These are phyloP conservation scores for Odontothrips loti DNA, from an alignment of 2,888 invertebrate species.

Conservation along the genomic window DNA sequence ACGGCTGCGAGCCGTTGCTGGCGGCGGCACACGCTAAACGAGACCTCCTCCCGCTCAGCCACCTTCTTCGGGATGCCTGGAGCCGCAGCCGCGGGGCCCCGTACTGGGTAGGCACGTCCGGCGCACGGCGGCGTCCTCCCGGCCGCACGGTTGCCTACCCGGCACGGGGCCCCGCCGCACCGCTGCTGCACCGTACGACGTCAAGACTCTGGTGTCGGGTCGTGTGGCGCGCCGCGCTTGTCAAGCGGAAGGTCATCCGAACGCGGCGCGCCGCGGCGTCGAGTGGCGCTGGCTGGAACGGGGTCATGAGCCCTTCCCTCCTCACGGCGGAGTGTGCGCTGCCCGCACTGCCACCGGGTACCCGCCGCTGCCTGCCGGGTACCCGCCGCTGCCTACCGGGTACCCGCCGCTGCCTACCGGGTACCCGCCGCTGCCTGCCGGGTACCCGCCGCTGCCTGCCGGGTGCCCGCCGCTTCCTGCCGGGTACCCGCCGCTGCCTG, in stretches of 20 bases:
- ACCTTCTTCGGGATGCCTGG: too few species aligned
- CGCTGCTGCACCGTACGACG: background rate
- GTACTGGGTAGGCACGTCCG: background rate
- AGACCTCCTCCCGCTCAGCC: too few species aligned
- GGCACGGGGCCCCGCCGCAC: background rate
- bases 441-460: too few species aligned
- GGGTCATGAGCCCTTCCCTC: background rate
- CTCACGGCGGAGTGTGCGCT: background rate
- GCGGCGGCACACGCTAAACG: too few species aligned
- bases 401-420: too few species aligned
- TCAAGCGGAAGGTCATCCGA: slow-evolving; percentile 8
- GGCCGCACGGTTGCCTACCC: background rate
- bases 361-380: too few species aligned
- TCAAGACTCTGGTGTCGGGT: background rate
- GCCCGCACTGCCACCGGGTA: too few species aligned
- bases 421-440: too few species aligned
- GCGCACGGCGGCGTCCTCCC: background rate
- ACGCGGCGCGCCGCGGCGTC: background rate
- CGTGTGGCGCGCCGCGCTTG: background rate
- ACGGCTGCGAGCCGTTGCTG: too few species aligned
- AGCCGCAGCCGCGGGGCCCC: background rate
- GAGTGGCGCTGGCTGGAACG: background rate
- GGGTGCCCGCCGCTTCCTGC: too few species aligned
- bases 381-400: too few species aligned
- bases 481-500: too few species aligned